phyloP scores from a whole-genome alignment of 35 echinoderm and acorn worm species.

The Patiria miniata region DNA sequence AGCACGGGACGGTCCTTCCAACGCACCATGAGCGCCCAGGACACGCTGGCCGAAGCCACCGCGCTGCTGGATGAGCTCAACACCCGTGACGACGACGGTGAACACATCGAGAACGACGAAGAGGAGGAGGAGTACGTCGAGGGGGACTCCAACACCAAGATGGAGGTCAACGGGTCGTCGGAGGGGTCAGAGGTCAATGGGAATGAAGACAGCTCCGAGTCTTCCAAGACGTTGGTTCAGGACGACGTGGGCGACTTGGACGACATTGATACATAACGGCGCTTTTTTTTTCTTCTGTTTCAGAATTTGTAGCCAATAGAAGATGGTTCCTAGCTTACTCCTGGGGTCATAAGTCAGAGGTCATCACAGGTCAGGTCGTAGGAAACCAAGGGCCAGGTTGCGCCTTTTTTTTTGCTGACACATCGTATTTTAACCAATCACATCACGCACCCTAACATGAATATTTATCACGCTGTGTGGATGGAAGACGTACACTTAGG shows the following conservation, averaged over 20 bases:
- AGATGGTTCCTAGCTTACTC: too few species aligned
- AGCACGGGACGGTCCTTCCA: slow-evolving; percentile 84
- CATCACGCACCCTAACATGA: too few species aligned
- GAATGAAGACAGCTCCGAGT: slow-evolving; percentile 25
- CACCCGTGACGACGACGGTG: slow-evolving; percentile 72
- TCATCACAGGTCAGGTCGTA: too few species aligned
- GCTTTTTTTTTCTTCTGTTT: too few species aligned
- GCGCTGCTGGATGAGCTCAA: slow-evolving; percentile 79
- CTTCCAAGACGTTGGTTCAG: slow-evolving; percentile 26
- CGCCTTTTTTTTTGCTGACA: too few species aligned
- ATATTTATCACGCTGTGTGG: too few species aligned
- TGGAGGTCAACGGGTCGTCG: slow-evolving; percentile 69
- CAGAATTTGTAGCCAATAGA: too few species aligned
- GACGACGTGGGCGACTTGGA: slow-evolving; percentile 41
- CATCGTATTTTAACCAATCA: too few species aligned
- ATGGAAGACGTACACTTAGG: too few species aligned
- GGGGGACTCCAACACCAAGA: slow-evolving; percentile 43
- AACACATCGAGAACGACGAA: too few species aligned
- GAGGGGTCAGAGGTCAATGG: slow-evolving; percentile 87
- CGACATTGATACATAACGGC: slow-evolving; percentile 40
- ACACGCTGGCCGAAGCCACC: slow-evolving; percentile 93
- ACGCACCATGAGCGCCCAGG: slow-evolving; percentile 96
- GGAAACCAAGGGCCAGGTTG: too few species aligned
- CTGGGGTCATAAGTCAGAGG: neutral
- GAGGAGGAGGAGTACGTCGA: slow-evolving; percentile 42